A percentile compares a stretch with the other conserved stretches of the same genome.
phyloP scores from a whole-genome alignment of 2,888 invertebrate species.

The Neoitamus cyanurus region DNA sequence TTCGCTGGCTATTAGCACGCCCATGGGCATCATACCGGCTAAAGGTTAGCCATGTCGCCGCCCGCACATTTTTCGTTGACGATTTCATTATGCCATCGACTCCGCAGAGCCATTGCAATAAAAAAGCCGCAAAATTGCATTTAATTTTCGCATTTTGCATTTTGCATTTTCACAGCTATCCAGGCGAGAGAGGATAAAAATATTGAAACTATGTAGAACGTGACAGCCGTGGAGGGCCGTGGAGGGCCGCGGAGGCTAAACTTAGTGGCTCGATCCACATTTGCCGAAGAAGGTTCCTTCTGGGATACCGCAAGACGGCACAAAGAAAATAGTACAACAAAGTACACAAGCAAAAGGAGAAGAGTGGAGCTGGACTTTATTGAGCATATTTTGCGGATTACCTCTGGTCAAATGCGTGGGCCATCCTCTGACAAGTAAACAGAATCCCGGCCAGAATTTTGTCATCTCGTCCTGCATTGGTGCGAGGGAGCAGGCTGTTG shows the following conservation, averaged over 20 bases:
- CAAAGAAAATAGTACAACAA: not conserved
- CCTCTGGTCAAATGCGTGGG: slow-evolving; percentile 37
- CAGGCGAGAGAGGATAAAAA: not conserved
- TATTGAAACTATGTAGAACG: not conserved
- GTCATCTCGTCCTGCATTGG: not conserved
- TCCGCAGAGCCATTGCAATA: not conserved
- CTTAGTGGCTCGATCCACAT: slow-evolving; percentile 6
- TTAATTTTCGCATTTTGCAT: slow-evolving; percentile 27
- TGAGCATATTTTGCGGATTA: slow-evolving; percentile 3
- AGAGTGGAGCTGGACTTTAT: not conserved
- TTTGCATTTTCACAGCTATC: slow-evolving; percentile 28
- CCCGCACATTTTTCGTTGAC: not conserved
- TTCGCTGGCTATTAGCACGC: not conserved
- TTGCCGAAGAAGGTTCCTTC: not conserved
- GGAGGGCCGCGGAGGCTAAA: not conserved
- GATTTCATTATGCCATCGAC: slow-evolving; percentile 25
- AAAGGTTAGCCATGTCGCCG: not conserved
- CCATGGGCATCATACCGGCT: not conserved
- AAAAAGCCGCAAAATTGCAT: slow-evolving; percentile 37
- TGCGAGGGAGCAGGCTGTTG: not conserved
- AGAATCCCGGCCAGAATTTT: not conserved
- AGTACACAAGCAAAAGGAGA: not conserved
- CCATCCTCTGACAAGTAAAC: not conserved
- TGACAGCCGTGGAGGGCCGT: not conserved
- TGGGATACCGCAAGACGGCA: not conserved